Percentiles rank a stretch among this genome's conserved stretches.
Evolutionary conservation across 2,888 invertebrate species (phyloP).

Genomic region (Sesia apiformis): DNA sequence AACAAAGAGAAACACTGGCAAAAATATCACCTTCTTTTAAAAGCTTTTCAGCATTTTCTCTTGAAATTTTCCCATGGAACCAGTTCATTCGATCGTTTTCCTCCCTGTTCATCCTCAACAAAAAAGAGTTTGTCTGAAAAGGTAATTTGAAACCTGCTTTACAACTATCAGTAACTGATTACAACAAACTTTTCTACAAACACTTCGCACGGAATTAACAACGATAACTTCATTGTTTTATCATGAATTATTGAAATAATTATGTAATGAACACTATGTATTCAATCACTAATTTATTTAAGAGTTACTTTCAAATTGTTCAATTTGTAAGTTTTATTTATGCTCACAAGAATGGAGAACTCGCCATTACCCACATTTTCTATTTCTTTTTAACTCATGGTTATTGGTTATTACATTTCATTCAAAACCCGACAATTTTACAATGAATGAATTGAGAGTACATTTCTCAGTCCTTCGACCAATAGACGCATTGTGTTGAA

Average conservation of each 20-base stretch:
- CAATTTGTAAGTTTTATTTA: no score
- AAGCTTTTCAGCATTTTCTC: constrained; percentile 82
- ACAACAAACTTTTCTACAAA: neutral
- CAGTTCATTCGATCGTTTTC: constrained; percentile 80
- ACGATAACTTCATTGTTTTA: no score
- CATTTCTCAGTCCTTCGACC: neutral
- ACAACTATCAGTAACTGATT: constrained; percentile 38
- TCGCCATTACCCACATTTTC: constrained; percentile 35
- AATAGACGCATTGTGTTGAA: neutral
- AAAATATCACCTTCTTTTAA: constrained; percentile 77
- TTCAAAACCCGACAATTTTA: neutral
- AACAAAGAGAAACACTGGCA: constrained; percentile 1
- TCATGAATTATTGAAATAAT: no score
- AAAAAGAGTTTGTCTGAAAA: constrained; percentile 74
- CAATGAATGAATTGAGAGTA: neutral
- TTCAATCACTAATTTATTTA: no score
- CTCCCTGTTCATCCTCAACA: constrained; percentile 80
- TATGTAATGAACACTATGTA: no score
- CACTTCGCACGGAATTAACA: neutral
- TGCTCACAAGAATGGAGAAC: neutral
- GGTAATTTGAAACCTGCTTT: constrained; percentile 57
- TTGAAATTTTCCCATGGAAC: constrained; percentile 87
- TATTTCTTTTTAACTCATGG: constrained; percentile 52
- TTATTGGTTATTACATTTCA: neutral
- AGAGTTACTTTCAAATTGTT: no score